A percentile compares a stretch with the other conserved stretches of the same genome.
phyloP scores from a whole-genome alignment of 2,797 vertebrate species.

The Pangasius macronema region DNA sequence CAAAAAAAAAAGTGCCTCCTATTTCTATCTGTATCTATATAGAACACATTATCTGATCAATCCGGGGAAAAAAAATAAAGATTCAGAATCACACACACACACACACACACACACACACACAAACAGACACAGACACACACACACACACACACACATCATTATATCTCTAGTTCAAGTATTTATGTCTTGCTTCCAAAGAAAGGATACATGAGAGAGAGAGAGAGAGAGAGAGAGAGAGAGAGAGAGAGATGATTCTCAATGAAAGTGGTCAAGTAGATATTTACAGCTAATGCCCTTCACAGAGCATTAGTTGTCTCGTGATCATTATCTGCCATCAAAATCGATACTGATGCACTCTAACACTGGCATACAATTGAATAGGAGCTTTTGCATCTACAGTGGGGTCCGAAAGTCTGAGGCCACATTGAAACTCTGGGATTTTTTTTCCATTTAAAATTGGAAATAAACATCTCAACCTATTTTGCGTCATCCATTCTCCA shows the following conservation, averaged over 20 bases:
- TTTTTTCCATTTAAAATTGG: background rate
- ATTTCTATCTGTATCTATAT: background rate
- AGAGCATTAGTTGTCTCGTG: conserved; percentile 71
- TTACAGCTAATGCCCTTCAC: conserved; percentile 68
- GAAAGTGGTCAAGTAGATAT: conserved; percentile 43
- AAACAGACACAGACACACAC: too few relatives aligned
- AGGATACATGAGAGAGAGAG: background rate
- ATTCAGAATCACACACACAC: background rate
- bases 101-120: too few relatives aligned
- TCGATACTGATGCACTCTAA: conserved; percentile 72
- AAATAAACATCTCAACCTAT: too few relatives aligned
- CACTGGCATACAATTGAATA: conserved; percentile 59
- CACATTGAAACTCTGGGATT: background rate
- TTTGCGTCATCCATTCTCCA: too few relatives aligned
- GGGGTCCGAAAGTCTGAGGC: background rate
- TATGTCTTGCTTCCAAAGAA: background rate
- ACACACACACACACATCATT: background rate
- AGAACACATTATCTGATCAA: background rate
- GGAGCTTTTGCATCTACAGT: conserved; percentile 51
- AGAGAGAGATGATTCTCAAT: conserved; percentile 63
- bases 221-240: background rate
- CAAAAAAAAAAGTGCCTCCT: background rate
- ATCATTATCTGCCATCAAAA: conserved; percentile 67
- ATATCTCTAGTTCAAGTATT: background rate
- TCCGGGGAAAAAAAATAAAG: background rate